Evolutionary conservation across 2,888 invertebrate species (phyloP).

Genomic region (Sialis lutaria): DNA sequence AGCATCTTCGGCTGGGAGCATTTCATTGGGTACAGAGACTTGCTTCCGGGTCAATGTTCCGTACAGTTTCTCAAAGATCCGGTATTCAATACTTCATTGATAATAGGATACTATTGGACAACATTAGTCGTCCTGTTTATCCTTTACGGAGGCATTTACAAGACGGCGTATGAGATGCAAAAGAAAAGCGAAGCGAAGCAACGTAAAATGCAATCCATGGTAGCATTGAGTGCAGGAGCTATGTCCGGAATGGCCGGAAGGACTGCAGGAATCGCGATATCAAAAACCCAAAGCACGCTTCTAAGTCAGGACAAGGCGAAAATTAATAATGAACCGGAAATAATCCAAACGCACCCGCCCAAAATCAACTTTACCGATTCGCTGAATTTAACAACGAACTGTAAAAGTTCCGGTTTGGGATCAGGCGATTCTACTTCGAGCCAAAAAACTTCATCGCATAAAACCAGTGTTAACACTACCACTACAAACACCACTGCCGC

Average conservation of each 20-base stretch:
- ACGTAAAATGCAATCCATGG: conserved; percentile 89
- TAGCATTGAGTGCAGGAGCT: conserved; percentile 74
- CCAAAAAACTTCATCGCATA: conserved; percentile 39
- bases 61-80: conserved; percentile 97
- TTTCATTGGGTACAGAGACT: conserved; percentile 82
- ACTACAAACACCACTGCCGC: conserved; percentile 34
- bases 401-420: conserved; percentile 14
- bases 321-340: conserved; percentile 27
- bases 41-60: conserved; percentile 76
- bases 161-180: conserved; percentile 94
- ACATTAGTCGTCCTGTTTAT: conserved; percentile 89
- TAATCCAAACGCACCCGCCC: conserved; percentile 19
- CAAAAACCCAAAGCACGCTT: conserved; percentile 54
- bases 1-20: conserved; percentile 99
- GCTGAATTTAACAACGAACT: conserved; percentile 16
- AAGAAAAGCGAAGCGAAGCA: conserved; percentile 93
- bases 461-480: conserved; percentile 37
- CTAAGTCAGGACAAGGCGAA: conserved; percentile 56
- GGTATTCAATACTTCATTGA: conserved; percentile 90
- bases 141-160: conserved; percentile 93
- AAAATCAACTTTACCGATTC: conserved; percentile 14
- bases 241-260: conserved; percentile 83
- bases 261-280: conserved; percentile 70
- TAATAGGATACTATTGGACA: conserved; percentile 95
- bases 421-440: conserved; percentile 42